A percentile compares a stretch with the other conserved stretches of the same genome.
Conservation (phyloP, 2,888 invertebrate species). For the Patella depressa region DNA sequence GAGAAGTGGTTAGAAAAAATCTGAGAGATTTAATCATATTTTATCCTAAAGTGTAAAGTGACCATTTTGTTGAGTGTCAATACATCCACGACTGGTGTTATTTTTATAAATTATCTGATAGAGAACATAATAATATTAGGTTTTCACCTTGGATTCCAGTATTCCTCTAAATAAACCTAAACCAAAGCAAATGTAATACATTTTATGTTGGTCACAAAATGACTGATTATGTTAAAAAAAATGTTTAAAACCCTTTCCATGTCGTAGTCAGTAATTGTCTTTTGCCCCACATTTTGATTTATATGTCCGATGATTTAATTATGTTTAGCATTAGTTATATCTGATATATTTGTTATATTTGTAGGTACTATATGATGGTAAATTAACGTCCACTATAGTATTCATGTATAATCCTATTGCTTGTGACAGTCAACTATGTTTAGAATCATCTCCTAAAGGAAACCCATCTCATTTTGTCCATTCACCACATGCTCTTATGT, state of each 20-base stretch:
- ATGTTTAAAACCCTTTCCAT: background rate
- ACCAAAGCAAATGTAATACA: no score
- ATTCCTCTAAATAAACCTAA: no score
- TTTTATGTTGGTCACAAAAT: no score
- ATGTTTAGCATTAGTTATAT: background rate
- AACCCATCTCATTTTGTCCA: conserved; percentile 98
- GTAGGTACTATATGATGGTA: conserved; percentile 98
- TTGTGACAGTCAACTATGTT: conserved; percentile 97
- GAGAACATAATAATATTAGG: no score
- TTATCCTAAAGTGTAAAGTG: no score
- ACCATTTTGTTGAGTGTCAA: no score
- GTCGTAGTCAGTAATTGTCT: background rate
- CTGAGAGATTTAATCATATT: no score
- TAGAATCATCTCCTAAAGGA: conserved; percentile 98
- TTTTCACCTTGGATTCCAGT: no score
- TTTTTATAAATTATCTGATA: no score
- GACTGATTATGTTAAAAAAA: no score
- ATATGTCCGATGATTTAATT: background rate
- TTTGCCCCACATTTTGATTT: background rate
- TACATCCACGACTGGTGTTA: no score
- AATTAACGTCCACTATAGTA: conserved; percentile 91
- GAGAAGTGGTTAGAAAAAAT: no score
- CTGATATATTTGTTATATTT: conserved; percentile 53
- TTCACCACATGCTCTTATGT: conserved; percentile 99
- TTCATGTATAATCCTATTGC: conserved; percentile 99